Evolutionary conservation across 2,888 invertebrate species (phyloP).

Genomic region (Malthinus seriepunctatus): DNA sequence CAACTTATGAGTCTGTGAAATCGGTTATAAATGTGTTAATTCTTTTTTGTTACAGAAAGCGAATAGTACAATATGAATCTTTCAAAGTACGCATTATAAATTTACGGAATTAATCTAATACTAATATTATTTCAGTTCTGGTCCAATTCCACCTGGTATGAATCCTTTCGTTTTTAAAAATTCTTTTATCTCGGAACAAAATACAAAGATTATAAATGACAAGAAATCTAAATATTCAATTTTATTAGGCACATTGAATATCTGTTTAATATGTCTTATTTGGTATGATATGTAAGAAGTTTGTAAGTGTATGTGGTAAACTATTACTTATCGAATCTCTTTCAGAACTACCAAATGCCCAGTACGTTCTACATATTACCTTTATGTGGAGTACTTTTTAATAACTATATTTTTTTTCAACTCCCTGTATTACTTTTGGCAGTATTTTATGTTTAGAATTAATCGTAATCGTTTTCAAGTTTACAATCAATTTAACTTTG

Average conservation of each 20-base stretch:
- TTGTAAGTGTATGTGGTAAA: constrained; percentile 6
- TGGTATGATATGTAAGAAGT: constrained; percentile 66
- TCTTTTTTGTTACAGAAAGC: too few relatives aligned
- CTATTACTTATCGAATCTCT: constrained; percentile 24
- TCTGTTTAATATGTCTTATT: constrained; percentile 58
- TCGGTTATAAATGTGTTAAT: too few relatives aligned
- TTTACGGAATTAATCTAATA: too few relatives aligned
- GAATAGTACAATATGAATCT: too few relatives aligned
- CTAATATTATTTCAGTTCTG: too few relatives aligned
- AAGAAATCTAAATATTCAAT: constrained; percentile 42
- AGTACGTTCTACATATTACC: not conserved
- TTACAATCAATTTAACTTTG: not conserved
- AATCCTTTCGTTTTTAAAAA: too few relatives aligned
- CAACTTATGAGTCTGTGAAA: too few relatives aligned
- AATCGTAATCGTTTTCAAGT: not conserved
- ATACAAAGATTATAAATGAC: too few relatives aligned
- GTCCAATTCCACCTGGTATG: too few relatives aligned
- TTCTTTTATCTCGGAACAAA: too few relatives aligned
- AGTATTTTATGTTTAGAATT: not conserved
- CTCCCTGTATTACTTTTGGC: not conserved
- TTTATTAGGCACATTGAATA: constrained; percentile 65
- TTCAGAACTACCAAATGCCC: constrained; percentile 54
- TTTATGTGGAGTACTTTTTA: not conserved
- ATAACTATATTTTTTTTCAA: not conserved
- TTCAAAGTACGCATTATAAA: too few relatives aligned